These are phyloP conservation scores for Diachasma alloeum DNA, from an alignment of 1,140 invertebrate genomes.

Conservation along the genomic window DNA sequence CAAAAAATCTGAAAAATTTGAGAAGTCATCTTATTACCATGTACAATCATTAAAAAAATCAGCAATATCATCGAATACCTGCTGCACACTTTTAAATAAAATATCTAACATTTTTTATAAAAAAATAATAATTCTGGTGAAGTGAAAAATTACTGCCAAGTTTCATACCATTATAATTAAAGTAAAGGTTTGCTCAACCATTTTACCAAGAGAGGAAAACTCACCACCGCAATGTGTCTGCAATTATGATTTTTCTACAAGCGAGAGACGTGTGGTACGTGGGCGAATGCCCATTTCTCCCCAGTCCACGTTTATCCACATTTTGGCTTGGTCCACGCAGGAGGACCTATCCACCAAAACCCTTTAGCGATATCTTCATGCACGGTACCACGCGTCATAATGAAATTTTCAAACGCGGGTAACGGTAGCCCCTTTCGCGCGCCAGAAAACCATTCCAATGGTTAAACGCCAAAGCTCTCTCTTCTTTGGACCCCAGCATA, in stretches of 20 bases:
- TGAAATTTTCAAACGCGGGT: constrained; percentile 30
- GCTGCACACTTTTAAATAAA: too few relatives aligned
- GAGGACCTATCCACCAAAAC: not conserved
- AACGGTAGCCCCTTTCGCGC: constrained; percentile 16
- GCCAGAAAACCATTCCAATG: not conserved
- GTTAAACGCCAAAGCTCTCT: not conserved
- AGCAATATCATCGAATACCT: too few relatives aligned
- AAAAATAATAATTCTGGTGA: too few relatives aligned
- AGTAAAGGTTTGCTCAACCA: not conserved
- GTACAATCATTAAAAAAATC: too few relatives aligned
- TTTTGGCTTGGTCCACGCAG: not conserved
- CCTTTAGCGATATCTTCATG: constrained; percentile 26
- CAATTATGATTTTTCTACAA: not conserved
- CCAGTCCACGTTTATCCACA: not conserved
- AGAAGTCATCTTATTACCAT: too few relatives aligned
- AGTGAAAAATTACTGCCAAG: too few relatives aligned
- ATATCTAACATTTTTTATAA: too few relatives aligned
- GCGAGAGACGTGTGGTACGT: not conserved
- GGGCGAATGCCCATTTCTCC: not conserved
- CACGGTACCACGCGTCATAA: constrained; percentile 23
- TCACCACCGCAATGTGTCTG: not conserved
- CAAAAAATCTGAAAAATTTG: too few relatives aligned
- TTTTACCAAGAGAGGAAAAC: not conserved
- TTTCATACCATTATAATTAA: too few relatives aligned
- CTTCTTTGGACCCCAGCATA: not conserved